Percentiles rank a stretch among this genome's conserved stretches.
Evolutionary conservation across 2,113 vertebrate species (phyloP).

Genomic region (Naja naja): DNA sequence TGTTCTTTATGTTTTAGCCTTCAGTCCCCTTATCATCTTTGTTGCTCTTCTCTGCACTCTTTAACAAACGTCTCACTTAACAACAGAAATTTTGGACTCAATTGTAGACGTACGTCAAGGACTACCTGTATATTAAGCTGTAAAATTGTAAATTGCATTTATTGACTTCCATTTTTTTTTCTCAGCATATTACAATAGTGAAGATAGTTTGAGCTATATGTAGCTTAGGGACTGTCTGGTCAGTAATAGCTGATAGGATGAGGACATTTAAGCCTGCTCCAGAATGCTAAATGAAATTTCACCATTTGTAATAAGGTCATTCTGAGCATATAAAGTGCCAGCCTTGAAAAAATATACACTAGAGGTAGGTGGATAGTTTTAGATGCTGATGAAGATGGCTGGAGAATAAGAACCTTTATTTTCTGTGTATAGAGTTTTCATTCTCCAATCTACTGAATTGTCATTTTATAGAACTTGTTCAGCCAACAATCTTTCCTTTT

Average conservation of each 20-base stretch:
- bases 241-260: neutral
- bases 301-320: neutral
- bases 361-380: neutral
- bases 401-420: neutral
- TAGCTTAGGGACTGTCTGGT: neutral
- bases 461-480: neutral
- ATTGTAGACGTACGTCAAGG: neutral
- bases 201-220: conserved; percentile 17
- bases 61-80: neutral
- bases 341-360: neutral
- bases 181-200: neutral
- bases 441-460: neutral
- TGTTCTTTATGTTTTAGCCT: no score
- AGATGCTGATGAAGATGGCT: neutral
- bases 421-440: neutral
- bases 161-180: neutral
- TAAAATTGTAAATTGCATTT: neutral
- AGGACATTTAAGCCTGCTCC: neutral
- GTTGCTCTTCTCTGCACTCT: no score
- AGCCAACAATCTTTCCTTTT: neutral
- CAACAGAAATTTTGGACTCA: neutral
- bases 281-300: neutral
- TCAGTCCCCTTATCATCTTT: no score
- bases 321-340: neutral
- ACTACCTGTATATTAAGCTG: conserved; percentile 12